phyloP scores from a whole-genome alignment of 2,888 invertebrate species.

The Aelia acuminata region DNA sequence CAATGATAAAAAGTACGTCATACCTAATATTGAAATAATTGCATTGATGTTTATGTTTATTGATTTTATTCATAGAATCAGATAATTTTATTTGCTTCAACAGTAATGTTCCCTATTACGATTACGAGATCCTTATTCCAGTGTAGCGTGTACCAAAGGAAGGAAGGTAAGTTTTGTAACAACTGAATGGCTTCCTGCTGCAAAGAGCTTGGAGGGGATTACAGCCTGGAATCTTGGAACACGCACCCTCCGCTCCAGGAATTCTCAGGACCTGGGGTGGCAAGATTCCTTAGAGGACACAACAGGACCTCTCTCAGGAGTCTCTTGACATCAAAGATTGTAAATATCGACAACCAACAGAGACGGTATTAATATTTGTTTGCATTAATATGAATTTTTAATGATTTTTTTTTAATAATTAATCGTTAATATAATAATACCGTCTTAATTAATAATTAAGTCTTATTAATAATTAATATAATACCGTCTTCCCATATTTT shows the following conservation, averaged over 20 bases:
- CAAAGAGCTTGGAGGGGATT: not conserved
- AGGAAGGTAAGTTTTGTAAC: not conserved
- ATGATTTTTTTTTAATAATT: no score
- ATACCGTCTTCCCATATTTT: no score
- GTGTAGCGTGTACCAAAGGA: not conserved
- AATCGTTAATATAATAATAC: no score
- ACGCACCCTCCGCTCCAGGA: not conserved
- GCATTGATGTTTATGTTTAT: no score
- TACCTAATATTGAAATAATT: no score
- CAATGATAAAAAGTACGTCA: no score
- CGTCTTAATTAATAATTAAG: no score
- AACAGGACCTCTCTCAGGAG: not conserved
- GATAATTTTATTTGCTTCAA: not conserved
- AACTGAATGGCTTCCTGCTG: not conserved
- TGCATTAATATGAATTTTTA: not conserved
- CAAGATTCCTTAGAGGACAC: slow-evolving; percentile 28
- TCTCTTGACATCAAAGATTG: not conserved
- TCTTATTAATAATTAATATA: no score
- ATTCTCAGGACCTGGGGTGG: not conserved
- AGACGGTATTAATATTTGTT: not conserved
- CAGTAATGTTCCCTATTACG: not conserved
- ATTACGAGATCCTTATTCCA: not conserved
- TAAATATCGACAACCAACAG: not conserved
- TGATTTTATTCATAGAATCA: not conserved
- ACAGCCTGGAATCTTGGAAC: slow-evolving; percentile 5